phyloP scores from a whole-genome alignment of 2,888 invertebrate genomes.

The Phortica okadai region DNA sequence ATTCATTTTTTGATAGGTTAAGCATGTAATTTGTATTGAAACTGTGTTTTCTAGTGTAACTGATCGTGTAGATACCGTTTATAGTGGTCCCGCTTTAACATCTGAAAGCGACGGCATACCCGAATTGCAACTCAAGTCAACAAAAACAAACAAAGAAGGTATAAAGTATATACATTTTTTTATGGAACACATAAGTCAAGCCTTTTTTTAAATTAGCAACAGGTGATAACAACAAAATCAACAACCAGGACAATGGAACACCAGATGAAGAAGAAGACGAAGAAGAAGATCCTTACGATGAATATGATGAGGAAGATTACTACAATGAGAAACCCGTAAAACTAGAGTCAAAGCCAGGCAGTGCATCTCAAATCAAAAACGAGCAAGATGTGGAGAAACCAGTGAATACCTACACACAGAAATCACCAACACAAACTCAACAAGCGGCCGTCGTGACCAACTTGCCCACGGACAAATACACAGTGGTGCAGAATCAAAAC shows the following conservation, averaged over 20 bases:
- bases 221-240: conserved; percentile 55
- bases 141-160: conserved; percentile 67
- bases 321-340: conserved; percentile 77
- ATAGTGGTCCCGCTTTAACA: conserved; percentile 63
- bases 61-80: conserved; percentile 72
- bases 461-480: conserved; percentile 24
- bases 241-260: conserved; percentile 64
- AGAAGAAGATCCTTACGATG: conserved; percentile 77
- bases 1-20: background rate
- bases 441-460: conserved; percentile 47
- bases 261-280: conserved; percentile 80
- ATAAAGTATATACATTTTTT: background rate
- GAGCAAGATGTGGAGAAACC: conserved; percentile 41
- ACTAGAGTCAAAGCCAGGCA: conserved; percentile 57
- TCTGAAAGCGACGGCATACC: conserved; percentile 61
- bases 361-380: conserved; percentile 44
- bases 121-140: conserved; percentile 69
- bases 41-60: conserved; percentile 62
- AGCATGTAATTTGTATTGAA: background rate
- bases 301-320: conserved; percentile 80
- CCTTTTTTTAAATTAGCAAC: background rate
- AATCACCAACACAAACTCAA: conserved; percentile 71
- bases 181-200: background rate
- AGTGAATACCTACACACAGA: conserved; percentile 64
- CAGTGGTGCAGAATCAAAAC: conserved; percentile 71